Conservation (phyloP, 64 coral and sea anemone genomes). For the Platygyra sinensis region DNA sequence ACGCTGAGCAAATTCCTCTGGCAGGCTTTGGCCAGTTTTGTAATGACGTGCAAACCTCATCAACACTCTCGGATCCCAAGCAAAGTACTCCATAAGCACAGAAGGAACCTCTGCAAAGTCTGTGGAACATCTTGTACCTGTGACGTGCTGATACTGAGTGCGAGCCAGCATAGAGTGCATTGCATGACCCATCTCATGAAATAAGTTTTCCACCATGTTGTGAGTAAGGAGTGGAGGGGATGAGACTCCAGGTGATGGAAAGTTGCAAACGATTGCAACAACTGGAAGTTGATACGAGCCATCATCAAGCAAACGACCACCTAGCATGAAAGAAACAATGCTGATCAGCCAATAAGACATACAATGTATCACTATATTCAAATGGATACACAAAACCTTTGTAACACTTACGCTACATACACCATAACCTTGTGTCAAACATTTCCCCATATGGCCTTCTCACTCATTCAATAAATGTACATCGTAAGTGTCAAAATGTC, state of each 20-base stretch:
- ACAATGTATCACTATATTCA: background rate
- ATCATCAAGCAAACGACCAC: constrained; percentile 83
- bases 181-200: constrained; percentile 99
- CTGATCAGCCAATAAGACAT: background rate
- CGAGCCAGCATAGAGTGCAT: constrained; percentile 99
- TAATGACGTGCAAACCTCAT: constrained; percentile 79
- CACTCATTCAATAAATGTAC: too few species aligned
- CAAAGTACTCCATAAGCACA: constrained; percentile 97
- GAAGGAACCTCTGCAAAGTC: constrained; percentile 98
- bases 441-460: too few species aligned
- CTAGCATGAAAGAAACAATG: constrained; percentile 18
- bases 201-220: constrained; percentile 93
- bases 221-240: constrained; percentile 75
- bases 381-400: background rate
- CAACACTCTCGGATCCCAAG: constrained; percentile 84
- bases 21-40: constrained; percentile 84
- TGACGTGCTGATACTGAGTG: constrained; percentile 95
- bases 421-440: too few species aligned
- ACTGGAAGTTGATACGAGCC: constrained; percentile 91
- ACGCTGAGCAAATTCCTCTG: constrained; percentile 74
- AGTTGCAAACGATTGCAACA: constrained; percentile 94
- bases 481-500: too few species aligned
- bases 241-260: constrained; percentile 66
- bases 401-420: too few species aligned
- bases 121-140: constrained; percentile 90